These are phyloP conservation scores for Limanda limanda DNA, from an alignment of 2,113 vertebrate species.

Conservation along the genomic window DNA sequence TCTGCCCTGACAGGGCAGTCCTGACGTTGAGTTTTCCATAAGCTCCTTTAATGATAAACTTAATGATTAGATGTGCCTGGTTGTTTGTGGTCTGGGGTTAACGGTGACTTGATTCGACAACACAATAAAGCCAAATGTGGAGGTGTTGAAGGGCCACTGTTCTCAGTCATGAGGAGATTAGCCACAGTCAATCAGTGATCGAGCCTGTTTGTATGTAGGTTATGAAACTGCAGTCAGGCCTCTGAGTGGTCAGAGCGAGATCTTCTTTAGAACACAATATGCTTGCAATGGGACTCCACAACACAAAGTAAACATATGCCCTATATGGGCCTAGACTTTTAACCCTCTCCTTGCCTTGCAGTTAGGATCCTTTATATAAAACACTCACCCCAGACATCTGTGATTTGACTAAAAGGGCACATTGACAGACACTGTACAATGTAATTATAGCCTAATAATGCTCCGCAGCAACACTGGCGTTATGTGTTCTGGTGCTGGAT, in stretches of 20 bases:
- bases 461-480: slow-evolving; percentile 4
- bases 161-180: slow-evolving; percentile 64
- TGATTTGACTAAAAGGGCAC: slow-evolving; percentile 50
- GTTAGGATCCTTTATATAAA: slow-evolving; percentile 47
- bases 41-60: slow-evolving; percentile 15
- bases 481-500: slow-evolving; percentile 4
- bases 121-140: slow-evolving; percentile 39
- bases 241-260: slow-evolving; percentile 34
- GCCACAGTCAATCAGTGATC: slow-evolving; percentile 52
- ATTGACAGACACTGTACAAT: slow-evolving; percentile 34
- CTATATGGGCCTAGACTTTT: slow-evolving; percentile 40
- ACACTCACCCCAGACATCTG: slow-evolving; percentile 41
- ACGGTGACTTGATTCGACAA: slow-evolving; percentile 34
- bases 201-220: slow-evolving; percentile 55
- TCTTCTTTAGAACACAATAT: slow-evolving; percentile 37
- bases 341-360: slow-evolving; percentile 39
- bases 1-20: slow-evolving; percentile 6
- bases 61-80: slow-evolving; percentile 31
- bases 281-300: slow-evolving; percentile 48
- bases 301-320: slow-evolving; percentile 57
- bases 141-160: slow-evolving; percentile 42
- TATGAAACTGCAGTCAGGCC: slow-evolving; percentile 54
- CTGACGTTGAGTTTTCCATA: slow-evolving; percentile 13
- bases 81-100: slow-evolving; percentile 33
- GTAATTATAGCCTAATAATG: slow-evolving; percentile 63